Evolutionary conservation across 2,113 vertebrate genomes (phyloP), one percentile per base, ranked within the genome.

Genomic region (Oreochromis tanganicae): DNA sequence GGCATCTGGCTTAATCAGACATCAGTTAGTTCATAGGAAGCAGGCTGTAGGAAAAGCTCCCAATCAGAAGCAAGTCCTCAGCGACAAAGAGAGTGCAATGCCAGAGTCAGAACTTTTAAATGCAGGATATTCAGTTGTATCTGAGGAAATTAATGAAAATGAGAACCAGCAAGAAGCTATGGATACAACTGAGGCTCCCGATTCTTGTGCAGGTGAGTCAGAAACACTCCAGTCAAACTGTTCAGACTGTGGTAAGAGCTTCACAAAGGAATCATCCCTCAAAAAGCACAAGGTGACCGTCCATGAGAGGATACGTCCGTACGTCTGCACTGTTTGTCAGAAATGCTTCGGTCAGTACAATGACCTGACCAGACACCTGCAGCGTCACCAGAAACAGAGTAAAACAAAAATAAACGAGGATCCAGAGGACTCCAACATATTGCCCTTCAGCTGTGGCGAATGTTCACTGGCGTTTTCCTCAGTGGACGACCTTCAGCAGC

Each of bases 1-100:
- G 83, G 94, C 94, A 0, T 96, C 93, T 1, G 94, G 94, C 10
- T 82, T 96, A 21, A 86, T 94, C 83, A 84, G 95, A 78, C 95
- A 96, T 85, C 94, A 95, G 86, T 56, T 88, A 1, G 87, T 95
- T 32, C 95, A 96, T 90, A 91, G 73, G 12, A 95, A 94, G 46
- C 82, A 50, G 1, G 32, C 19, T 3, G 24, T 4, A 7, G 10
- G 29, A 1, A 86, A 87, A 66, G 71, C 14, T 50, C 8, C 17
- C 3, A 9, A 87, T n/a, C 24, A 50, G 46, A 50, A 11, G 4
- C 13, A 32, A 66, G 17, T 7, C n/a, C 9, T 32, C 3, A 9
- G 41, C 9, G 36, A 80, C 16, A 21, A 43, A 1, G 90, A 86
- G 10, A 55, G 46, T n/a, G 34, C 2, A 2, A 19, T 24, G 1